These are phyloP conservation scores for Megalops cyprinoides DNA, from an alignment of 2,797 vertebrate genomes.

Conservation along the genomic window DNA sequence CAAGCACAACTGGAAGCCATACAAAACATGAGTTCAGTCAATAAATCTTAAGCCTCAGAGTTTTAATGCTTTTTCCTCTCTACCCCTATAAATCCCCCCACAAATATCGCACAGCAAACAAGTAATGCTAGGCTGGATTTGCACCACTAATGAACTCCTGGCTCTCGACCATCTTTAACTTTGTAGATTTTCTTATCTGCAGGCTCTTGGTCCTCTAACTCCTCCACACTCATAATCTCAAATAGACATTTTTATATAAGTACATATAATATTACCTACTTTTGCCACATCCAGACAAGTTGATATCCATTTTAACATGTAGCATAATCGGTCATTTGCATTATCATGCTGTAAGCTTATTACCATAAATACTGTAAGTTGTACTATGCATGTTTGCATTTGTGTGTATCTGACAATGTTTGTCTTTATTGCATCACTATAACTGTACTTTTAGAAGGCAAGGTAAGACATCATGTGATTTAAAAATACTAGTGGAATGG, in stretches of 20 bases:
- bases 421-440: background rate
- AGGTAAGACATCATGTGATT: background rate
- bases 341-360: background rate
- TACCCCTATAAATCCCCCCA: constrained; percentile 1
- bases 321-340: background rate
- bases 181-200: background rate
- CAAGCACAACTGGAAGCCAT: constrained; percentile 28
- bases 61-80: constrained; percentile 16
- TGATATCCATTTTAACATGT: background rate
- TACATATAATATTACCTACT: background rate
- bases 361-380: background rate
- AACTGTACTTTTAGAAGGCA: background rate
- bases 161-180: background rate
- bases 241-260: background rate
- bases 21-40: constrained; percentile 6
- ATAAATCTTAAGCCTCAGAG: constrained; percentile 26
- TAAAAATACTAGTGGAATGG: background rate
- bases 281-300: background rate
- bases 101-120: constrained; percentile 18
- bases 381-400: background rate
- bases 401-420: background rate
- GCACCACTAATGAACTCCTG: constrained; percentile 9
- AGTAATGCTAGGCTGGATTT: constrained; percentile 12
- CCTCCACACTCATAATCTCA: background rate
- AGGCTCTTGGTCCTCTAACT: background rate